Conservation (phyloP, 2,113 vertebrate genomes). For the Vidua chalybeata region DNA sequence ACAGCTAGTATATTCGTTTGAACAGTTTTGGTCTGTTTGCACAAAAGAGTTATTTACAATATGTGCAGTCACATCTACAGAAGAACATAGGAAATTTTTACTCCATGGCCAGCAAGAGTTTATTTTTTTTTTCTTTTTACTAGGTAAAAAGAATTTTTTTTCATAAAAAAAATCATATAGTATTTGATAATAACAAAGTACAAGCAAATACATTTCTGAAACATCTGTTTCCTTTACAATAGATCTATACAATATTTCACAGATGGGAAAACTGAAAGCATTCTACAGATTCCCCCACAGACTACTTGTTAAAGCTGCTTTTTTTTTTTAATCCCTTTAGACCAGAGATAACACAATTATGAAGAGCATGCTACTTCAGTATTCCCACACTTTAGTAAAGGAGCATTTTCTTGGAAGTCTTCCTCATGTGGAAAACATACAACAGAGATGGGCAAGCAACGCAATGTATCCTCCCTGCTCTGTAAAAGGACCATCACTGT, state of each 20-base stretch:
- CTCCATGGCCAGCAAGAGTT: slow-evolving; percentile 66
- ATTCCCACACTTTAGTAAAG: slow-evolving; percentile 21
- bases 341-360: slow-evolving; percentile 22
- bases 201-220: slow-evolving; percentile 66
- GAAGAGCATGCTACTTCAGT: slow-evolving; percentile 37
- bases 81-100: slow-evolving; percentile 65
- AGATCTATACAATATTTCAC: slow-evolving; percentile 67
- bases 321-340: background rate
- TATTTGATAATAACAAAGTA: slow-evolving; percentile 67
- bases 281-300: slow-evolving; percentile 24
- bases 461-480: background rate
- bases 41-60: slow-evolving; percentile 60
- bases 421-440: background rate
- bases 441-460: background rate
- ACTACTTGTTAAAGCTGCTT: slow-evolving; percentile 61
- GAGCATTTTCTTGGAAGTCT: slow-evolving; percentile 11
- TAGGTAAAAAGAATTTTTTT: slow-evolving; percentile 44
- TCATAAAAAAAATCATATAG: slow-evolving; percentile 23
- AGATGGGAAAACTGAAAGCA: slow-evolving; percentile 35
- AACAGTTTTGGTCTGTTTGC: slow-evolving; percentile 23
- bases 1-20: background rate
- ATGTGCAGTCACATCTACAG: slow-evolving; percentile 61
- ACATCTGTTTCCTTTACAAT: slow-evolving; percentile 63
- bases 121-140: slow-evolving; percentile 59
- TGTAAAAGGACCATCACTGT: background rate